Base-by-base conservation (phyloP, 2,113 vertebrate genomes). In the Corythornis madagascariensis region DNA sequence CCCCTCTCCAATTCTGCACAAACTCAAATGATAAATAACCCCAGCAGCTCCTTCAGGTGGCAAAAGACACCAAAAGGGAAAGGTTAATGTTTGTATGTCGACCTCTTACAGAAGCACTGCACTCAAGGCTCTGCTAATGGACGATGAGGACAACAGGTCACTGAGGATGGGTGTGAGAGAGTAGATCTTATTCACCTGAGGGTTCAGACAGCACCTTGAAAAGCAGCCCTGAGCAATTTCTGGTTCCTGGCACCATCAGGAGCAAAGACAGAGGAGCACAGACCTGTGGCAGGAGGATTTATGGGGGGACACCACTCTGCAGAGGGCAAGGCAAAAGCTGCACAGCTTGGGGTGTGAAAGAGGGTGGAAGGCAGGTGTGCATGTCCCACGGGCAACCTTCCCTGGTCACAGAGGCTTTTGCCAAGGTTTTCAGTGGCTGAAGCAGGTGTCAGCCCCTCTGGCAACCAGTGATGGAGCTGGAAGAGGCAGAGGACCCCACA, bases 261-360 rank as follows among this genome's bases (percentile, higher is more conserved):
- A 74, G 86, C 12, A 33, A 11, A 69, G 28, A 45, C 26, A 72
- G 53, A 50, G 47, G 5, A 45, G 35, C 22, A 8, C 4, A 17
- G 55, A 4, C 65, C 78, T 0, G 1, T 3, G 4, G 16, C 26
- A 3, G 22, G 13, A 33, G 31, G 50, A 48, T 33, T 43, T 13
- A 20, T 1, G 8, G 16, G 1, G 16, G 24, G 24, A 18, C n/a
- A 56, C 31, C 55, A 7, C 57, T 20, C 70, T 4, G 21, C 0
- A 0, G 17, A 35, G 45, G 38, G 38, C 16, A n/a, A 59, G 59
- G 40, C 22, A 43, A 64, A 60, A 45, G 8, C 40, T 24, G 19
- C 17, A 1, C 24, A 20, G 84, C 24, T 15, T 56, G 24, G 57
- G 45, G 33, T 5, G 47, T 4, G 17, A 26, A 26, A 25, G 16